phyloP scores from a whole-genome alignment of 2,113 vertebrate species.

The Hippopotamus amphibius region DNA sequence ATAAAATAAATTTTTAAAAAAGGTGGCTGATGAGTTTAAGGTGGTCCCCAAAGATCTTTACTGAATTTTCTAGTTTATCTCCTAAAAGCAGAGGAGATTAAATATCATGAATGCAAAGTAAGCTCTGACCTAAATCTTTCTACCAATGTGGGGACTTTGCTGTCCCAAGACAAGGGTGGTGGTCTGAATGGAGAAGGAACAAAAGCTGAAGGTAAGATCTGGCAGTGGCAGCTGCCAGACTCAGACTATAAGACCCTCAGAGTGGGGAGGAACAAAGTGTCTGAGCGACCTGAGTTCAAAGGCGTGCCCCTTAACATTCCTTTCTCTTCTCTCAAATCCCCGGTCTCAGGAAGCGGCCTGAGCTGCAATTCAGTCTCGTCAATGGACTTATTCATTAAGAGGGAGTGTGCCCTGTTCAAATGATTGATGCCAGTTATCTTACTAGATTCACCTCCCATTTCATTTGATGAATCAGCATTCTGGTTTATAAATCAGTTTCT shows the following conservation, averaged over 20 bases:
- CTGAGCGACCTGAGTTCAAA: not conserved
- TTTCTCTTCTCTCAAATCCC: conserved; percentile 22
- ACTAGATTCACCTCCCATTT: conserved; percentile 70
- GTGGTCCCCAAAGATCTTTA: not conserved
- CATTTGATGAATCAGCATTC: conserved; percentile 74
- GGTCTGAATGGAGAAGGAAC: not conserved
- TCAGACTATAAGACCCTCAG: not conserved
- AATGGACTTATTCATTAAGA: conserved; percentile 64
- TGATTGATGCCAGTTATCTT: conserved; percentile 71
- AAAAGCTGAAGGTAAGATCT: conserved; percentile 46
- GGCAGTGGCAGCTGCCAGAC: not conserved
- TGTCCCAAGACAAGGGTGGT: not conserved
- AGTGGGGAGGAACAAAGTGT: not conserved
- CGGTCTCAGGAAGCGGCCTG: not conserved
- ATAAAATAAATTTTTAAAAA: not conserved
- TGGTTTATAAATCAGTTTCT: conserved; percentile 73
- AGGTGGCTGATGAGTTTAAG: not conserved
- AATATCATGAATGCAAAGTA: conserved; percentile 8
- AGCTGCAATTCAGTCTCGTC: conserved; percentile 53
- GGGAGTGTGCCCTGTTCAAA: conserved; percentile 63
- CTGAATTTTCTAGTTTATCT: conserved; percentile 42
- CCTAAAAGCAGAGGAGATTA: not conserved
- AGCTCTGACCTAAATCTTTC: conserved; percentile 36
- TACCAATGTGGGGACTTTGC: not conserved
- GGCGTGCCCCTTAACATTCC: not conserved